Evolutionary conservation across 2,113 vertebrate genomes (phyloP), one percentile per base, ranked within the genome.

Genomic region (Meleagris gallopavo): DNA sequence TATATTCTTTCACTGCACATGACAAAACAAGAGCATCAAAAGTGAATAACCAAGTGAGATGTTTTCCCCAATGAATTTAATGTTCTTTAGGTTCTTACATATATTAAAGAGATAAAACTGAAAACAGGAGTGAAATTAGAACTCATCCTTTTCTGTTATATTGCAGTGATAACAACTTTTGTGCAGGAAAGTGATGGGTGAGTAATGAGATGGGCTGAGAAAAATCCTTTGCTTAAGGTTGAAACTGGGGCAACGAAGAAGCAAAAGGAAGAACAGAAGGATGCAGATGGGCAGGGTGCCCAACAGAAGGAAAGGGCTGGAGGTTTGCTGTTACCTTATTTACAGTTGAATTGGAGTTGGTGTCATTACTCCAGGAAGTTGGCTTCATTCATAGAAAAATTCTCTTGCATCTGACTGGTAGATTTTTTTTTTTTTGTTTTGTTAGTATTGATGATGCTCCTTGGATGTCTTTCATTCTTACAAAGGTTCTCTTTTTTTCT

Each of bases 401-500:
- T 58, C 30, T 46, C 61, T 30, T 2, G 15, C 25, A 34, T 62
- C 36, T 65, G 20, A 45, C 24, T 52, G 20, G 76, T 77, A 54
- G 18, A 41, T 83, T 54, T 57, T 69, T 18, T 64, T 20, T 41
- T 79, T 22, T 38, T 24, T 72, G 17, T 50, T 83, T 29, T 41
- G 21, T 46, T 71, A 15, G 13, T 46, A n/a, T n/a, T 34, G 54
- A 86, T 83, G 55, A 86, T 83, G 55, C 41, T 80, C 11, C 29
- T 89, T 32, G 54, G 62, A 22, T 21, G 70, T 73, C 29, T 55
- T 29, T 38, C 30, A 5, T 76, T 85, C 75, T 82, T 52, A 73
- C 61, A 43, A n/a, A 69, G 61, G 27, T 87, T 91, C 76, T 83
- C 50, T 30, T 89, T 93, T 86, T 86, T 40, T 52, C 30, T 89